A percentile compares a stretch with the other conserved stretches of the same genome.
phyloP scores from a whole-genome alignment of 2,888 invertebrate genomes.

The Scaptomyza polygonia region DNA sequence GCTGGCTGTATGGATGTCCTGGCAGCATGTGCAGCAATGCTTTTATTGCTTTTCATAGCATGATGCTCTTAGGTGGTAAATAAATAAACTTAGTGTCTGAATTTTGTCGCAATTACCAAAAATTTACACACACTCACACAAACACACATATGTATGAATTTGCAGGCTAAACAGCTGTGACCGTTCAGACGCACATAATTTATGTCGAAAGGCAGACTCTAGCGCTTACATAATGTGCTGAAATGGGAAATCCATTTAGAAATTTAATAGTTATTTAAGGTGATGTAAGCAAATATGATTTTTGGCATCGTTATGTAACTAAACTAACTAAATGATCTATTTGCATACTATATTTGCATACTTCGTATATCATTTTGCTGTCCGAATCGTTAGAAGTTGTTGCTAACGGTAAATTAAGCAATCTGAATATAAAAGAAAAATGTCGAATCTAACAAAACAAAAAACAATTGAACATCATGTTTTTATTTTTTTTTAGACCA shows the following conservation, averaged over 20 bases:
- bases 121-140: neutral
- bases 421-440: slow-evolving; percentile 20
- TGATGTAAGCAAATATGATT: neutral
- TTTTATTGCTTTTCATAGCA: slow-evolving; percentile 50
- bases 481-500: slow-evolving; percentile 1
- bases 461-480: slow-evolving; percentile 11
- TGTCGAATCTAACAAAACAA: slow-evolving; percentile 20
- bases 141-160: neutral
- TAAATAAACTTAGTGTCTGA: slow-evolving; percentile 61
- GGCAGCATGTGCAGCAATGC: slow-evolving; percentile 33
- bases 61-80: slow-evolving; percentile 44
- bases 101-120: slow-evolving; percentile 53
- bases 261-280: neutral
- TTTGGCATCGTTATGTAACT: neutral
- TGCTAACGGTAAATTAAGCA: slow-evolving; percentile 44
- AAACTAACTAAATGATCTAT: neutral
- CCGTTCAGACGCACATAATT: slow-evolving; percentile 30
- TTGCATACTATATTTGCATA: neutral
- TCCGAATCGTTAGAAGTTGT: slow-evolving; percentile 25
- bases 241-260: neutral
- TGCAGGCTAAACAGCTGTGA: slow-evolving; percentile 17
- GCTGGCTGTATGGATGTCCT: slow-evolving; percentile 2
- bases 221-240: slow-evolving; percentile 12
- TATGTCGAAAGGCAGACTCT: slow-evolving; percentile 9
- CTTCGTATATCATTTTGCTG: slow-evolving; percentile 10